Evolutionary conservation across 2,113 vertebrate species (phyloP).

Genomic region (Thamnophis sirtalis): DNA sequence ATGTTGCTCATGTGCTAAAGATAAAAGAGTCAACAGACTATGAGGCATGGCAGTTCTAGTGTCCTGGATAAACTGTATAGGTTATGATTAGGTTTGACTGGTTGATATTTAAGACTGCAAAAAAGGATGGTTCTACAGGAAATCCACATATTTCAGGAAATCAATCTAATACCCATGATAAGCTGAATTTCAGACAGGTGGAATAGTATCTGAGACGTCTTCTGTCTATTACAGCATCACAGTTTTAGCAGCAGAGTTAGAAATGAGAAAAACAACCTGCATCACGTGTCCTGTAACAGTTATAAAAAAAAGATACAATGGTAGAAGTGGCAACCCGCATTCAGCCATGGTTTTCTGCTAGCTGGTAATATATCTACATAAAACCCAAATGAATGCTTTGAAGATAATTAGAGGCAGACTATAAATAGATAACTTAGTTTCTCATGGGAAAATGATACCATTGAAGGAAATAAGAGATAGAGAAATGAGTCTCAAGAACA

Average conservation of each 20-base stretch:
- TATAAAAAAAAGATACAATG: not conserved
- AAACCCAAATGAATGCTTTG: not conserved
- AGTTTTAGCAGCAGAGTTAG: not conserved
- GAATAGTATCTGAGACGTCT: not conserved
- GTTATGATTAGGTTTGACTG: not conserved
- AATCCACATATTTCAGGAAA: not conserved
- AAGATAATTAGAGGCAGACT: not conserved
- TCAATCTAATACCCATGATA: not conserved
- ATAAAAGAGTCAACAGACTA: not conserved
- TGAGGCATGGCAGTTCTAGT: not conserved
- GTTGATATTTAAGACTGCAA: not conserved
- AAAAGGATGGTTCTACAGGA: not conserved
- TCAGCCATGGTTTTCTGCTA: not conserved
- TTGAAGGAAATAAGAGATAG: not conserved
- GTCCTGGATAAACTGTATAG: not conserved
- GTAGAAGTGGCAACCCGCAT: not conserved
- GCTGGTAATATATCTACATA: not conserved
- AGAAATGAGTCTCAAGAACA: not conserved
- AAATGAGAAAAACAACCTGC: not conserved
- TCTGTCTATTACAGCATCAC: not conserved
- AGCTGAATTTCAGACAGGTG: not conserved
- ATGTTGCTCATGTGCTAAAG: not conserved
- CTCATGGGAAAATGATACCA: not conserved
- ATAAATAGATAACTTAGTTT: not conserved
- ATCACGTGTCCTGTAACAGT: not conserved